A percentile compares a stretch with the other conserved stretches of the same genome.
Evolutionary conservation across 2,113 vertebrate species (phyloP).

Genomic region (Ranitomeya imitator): DNA sequence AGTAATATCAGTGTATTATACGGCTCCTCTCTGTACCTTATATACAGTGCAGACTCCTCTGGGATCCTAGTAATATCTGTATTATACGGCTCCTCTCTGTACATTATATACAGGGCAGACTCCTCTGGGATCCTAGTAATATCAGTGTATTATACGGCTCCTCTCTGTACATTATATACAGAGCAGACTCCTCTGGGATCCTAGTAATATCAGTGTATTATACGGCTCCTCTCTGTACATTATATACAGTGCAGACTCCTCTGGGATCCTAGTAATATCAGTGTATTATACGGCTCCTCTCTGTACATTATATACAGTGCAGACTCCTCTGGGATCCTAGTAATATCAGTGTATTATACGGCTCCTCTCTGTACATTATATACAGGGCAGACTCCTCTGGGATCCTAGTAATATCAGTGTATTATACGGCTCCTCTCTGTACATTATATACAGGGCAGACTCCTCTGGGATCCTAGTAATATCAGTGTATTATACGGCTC

Average conservation of each 20-base stretch:
- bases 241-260: too few relatives aligned
- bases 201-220: constrained; percentile 13
- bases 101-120: constrained; percentile 4
- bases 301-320: too few relatives aligned
- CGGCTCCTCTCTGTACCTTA: background rate
- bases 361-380: background rate
- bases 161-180: background rate
- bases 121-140: background rate
- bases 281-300: background rate
- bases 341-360: background rate
- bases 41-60: constrained; percentile 3
- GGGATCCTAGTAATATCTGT: background rate
- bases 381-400: too few relatives aligned
- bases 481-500: background rate
- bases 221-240: background rate
- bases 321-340: background rate
- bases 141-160: background rate
- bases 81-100: background rate
- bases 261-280: constrained; percentile 10
- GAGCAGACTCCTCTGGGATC: background rate
- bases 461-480: background rate
- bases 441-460: too few relatives aligned
- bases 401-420: constrained; percentile 12
- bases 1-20: constrained; percentile 10
- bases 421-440: background rate